Evolutionary conservation across 2,797 vertebrate species (phyloP).

Genomic region (Aldrovandia affinis): DNA sequence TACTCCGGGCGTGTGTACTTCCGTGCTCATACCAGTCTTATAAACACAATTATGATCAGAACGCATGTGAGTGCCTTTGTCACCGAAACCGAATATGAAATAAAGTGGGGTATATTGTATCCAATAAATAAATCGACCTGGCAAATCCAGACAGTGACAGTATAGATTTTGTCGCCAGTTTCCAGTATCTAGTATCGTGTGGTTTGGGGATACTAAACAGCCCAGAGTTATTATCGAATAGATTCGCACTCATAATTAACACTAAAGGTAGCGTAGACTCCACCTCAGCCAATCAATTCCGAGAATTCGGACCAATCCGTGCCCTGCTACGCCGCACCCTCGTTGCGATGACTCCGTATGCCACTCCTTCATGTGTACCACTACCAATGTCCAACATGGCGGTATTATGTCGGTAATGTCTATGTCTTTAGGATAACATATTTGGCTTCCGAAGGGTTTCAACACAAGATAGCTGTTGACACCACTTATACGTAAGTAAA

Average conservation of each 20-base stretch:
- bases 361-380: conserved; percentile 36
- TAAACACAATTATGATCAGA: neutral
- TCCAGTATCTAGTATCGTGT: neutral
- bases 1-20: neutral
- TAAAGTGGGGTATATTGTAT: neutral
- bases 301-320: conserved; percentile 48
- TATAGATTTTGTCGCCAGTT: neutral
- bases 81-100: neutral
- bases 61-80: neutral
- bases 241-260: neutral
- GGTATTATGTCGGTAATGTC: conserved; percentile 21
- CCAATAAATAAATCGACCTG: neutral
- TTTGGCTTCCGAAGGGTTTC: neutral
- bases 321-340: neutral
- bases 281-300: neutral
- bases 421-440: neutral
- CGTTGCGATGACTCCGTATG: conserved; percentile 9
- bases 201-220: neutral
- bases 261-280: conserved; percentile 29
- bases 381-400: conserved; percentile 64
- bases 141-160: neutral
- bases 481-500: conserved; percentile 18
- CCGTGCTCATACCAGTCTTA: neutral
- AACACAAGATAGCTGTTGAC: neutral
- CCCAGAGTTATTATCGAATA: neutral